These are phyloP conservation scores for Chinchilla lanigera DNA, from an alignment of 2,113 vertebrate species.

Conservation along the genomic window DNA sequence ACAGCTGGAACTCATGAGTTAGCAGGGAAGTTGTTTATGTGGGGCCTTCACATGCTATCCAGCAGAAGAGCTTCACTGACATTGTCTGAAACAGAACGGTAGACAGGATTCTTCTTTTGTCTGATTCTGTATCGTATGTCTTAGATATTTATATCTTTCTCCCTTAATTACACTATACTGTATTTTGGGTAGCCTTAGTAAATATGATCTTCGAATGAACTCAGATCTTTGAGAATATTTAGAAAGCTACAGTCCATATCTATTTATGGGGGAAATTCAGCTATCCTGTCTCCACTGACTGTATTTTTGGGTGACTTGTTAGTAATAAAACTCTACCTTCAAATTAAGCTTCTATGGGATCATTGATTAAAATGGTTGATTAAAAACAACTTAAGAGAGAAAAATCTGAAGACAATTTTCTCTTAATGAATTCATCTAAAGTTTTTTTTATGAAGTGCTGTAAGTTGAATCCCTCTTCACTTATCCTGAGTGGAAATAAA, in stretches of 20 bases:
- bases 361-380: slow-evolving; percentile 78
- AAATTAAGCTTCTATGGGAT: slow-evolving; percentile 58
- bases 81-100: slow-evolving; percentile 39
- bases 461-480: slow-evolving; percentile 71
- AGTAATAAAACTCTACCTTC: slow-evolving; percentile 59
- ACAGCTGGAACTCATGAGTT: not conserved
- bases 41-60: not conserved
- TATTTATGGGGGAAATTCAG: slow-evolving; percentile 31
- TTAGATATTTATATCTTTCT: slow-evolving; percentile 20
- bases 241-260: slow-evolving; percentile 31
- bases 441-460: slow-evolving; percentile 66
- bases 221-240: slow-evolving; percentile 57
- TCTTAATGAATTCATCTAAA: slow-evolving; percentile 60
- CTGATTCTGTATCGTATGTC: slow-evolving; percentile 15
- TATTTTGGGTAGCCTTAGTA: slow-evolving; percentile 29
- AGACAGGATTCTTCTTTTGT: slow-evolving; percentile 35
- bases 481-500: slow-evolving; percentile 58
- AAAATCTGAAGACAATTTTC: slow-evolving; percentile 65
- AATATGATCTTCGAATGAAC: slow-evolving; percentile 46
- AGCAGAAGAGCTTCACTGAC: not conserved
- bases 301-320: slow-evolving; percentile 49
- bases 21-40: slow-evolving; percentile 24
- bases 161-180: not conserved
- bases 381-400: slow-evolving; percentile 55
- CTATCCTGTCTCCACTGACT: slow-evolving; percentile 30